Evolutionary conservation across 2,113 vertebrate genomes (phyloP), one percentile per base, ranked within the genome.

Genomic region (Illadopsis cleaveri): DNA sequence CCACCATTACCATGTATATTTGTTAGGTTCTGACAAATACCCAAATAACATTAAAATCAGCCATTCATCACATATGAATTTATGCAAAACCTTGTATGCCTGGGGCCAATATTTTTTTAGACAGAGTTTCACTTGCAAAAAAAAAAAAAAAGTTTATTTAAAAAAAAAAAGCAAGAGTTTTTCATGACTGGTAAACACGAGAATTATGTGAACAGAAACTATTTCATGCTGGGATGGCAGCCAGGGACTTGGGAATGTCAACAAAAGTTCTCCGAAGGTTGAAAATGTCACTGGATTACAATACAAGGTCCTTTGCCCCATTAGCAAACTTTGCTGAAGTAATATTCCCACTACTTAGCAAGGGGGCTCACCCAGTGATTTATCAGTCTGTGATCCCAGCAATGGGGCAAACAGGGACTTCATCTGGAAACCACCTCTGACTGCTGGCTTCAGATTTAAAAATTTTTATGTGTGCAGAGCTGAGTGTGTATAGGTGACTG

Each of bases 21-120:
- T 98, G 97, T 98, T 98, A 98, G 97, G 94, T 97, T 98, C 98
- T 98, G 97, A 98, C 97, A 98, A 98, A 98, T 98, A 97, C 97
- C 97, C 98, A 98, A 98, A 98, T 98, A 98, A 97, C 97, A 97
- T 98, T 98, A 98, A 98, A 98, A 98, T 98, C 98, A 97, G 95
- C 98, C 97, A 98, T 98, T 98, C 98, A 98, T 98, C 98, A 98
- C 98, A 97, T 97, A 98, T 96, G 98, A 98, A 98, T 98, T 98
- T 98, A 98, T 98, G 98, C 98, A 98, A 98, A 98, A 98, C 96
- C 96, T 97, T 95, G 96, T 97, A 87, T 93, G 98, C 98, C 97
- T 97, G 96, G 96, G 97, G 98, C 98, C 98, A 98, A 98, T 98
- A 97, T 97, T 98, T 98, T 98, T 98, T 98, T 98, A 98, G 97